A percentile compares a stretch with the other conserved stretches of the same genome.
These are phyloP conservation scores for Orthonychiurus folsomi DNA, from an alignment of 2,888 invertebrate species.

Conservation along the genomic window DNA sequence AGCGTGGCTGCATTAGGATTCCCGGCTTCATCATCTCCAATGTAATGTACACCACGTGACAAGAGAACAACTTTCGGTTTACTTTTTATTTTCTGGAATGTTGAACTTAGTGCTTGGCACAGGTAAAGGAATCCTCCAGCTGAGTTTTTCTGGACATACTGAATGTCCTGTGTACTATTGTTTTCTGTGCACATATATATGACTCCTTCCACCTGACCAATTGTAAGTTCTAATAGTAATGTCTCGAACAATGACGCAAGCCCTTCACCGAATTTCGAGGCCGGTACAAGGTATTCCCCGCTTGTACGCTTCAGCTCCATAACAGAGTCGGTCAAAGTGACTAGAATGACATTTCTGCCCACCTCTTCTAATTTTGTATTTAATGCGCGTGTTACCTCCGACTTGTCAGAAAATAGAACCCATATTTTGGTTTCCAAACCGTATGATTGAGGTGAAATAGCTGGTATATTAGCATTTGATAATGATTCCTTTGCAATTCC, in stretches of 20 bases:
- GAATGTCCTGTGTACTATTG: neutral
- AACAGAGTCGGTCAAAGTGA: neutral
- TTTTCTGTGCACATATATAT: neutral
- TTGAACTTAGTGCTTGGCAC: neutral
- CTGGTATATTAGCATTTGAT: neutral
- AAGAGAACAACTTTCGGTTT: constrained; percentile 2
- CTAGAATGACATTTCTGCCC: neutral
- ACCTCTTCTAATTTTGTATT: neutral
- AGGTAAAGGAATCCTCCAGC: neutral
- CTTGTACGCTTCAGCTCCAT: neutral
- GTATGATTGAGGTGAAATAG: too few species aligned
- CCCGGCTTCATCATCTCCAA: neutral
- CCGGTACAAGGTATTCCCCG: neutral
- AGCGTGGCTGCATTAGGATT: neutral
- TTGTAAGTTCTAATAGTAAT: neutral
- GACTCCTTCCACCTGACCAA: neutral
- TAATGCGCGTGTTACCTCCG: neutral
- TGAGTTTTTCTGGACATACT: neutral
- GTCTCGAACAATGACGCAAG: neutral
- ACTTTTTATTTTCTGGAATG: neutral
- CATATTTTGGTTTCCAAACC: neutral
- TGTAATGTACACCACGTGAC: neutral
- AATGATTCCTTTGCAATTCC: neutral
- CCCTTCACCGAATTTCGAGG: neutral
- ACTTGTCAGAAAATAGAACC: neutral